Evolutionary conservation across 1,140 invertebrate genomes (phyloP).

Genomic region (Tetragnatha versicolor): DNA sequence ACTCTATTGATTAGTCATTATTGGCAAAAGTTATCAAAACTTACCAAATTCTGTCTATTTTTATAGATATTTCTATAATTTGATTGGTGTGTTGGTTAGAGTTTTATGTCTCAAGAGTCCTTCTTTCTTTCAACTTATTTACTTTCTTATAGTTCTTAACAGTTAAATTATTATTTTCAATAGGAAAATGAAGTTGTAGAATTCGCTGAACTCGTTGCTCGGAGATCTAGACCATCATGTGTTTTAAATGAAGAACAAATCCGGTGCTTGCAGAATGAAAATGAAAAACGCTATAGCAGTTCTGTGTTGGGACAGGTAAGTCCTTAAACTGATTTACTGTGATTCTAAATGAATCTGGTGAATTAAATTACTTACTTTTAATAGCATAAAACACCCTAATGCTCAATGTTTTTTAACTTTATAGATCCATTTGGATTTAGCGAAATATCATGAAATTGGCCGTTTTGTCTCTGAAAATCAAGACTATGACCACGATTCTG

Average conservation of each 20-base stretch:
- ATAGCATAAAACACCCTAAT: neutral
- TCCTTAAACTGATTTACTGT: neutral
- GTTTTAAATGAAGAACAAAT: constrained; percentile 65
- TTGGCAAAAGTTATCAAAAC: too few relatives aligned
- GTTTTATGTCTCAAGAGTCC: too few relatives aligned
- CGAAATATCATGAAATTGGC: constrained; percentile 70
- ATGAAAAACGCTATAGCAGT: constrained; percentile 59
- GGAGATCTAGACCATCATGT: constrained; percentile 65
- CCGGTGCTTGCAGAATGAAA: constrained; percentile 59
- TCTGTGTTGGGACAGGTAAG: constrained; percentile 66
- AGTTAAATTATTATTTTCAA: constrained; percentile 24
- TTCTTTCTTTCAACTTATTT: too few relatives aligned
- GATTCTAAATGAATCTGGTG: neutral
- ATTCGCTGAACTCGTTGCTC: constrained; percentile 59
- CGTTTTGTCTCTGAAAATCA: constrained; percentile 64
- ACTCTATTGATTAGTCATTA: too few relatives aligned
- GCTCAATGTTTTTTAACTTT: constrained; percentile 34
- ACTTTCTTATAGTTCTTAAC: too few relatives aligned
- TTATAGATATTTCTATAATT: too few relatives aligned
- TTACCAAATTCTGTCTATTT: too few relatives aligned
- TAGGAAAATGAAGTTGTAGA: constrained; percentile 63
- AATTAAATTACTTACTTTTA: neutral
- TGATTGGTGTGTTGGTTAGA: too few relatives aligned
- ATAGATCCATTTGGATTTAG: constrained; percentile 70
- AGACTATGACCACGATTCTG: constrained; percentile 67